Evolutionary conservation across 2,888 invertebrate species (phyloP), one percentile per base, ranked within the genome.

Genomic region (Pilophorus perplexus): DNA sequence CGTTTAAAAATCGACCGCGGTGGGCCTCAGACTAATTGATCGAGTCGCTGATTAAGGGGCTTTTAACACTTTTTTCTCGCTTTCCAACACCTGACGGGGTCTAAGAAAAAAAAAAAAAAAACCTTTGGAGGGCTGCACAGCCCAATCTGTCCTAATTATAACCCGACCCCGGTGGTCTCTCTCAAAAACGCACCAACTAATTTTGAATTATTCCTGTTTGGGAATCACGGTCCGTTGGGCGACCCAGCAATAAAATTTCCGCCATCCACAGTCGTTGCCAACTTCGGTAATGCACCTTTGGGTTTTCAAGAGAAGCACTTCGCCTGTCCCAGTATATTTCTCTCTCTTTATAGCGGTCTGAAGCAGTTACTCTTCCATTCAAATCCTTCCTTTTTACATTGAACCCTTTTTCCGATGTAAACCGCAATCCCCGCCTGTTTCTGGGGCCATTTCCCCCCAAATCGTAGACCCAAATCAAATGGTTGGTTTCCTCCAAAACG

Each of bases 181-280:
- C 38, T 12, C 3, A 16, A 16, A 3, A 8, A 37, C 55, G 20
- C 18, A 37, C 25, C 16, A 37, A 33, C 55, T 55, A 55, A 55
- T 37, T 37, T 55, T 18, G 37, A 55, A 33, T 33, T 55, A 18
- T 5, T 20, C 28, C 20, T 23, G 14, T 55, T 37, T 14, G 55
- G 55, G 55, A 55, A 55, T 14, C 55, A 38, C 40, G 55, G 37
- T 38, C 40, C 37, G 55, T 23, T 55, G 55, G 38, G 18, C 38
- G 22, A 14, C 12, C 22, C 5, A 38, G 55, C 55, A 33, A 40
- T 55, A 55, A 55, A 55, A 55, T 55, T n/a, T n/a, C n/a, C n/a
- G n/a, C n/a, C n/a, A n/a, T n/a, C n/a, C n/a, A n/a, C n/a, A n/a
- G n/a, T n/a, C n/a, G n/a, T n/a, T n/a, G n/a, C n/a, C n/a, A n/a